phyloP scores from a whole-genome alignment of 2,113 vertebrate species.

The Parus major region DNA sequence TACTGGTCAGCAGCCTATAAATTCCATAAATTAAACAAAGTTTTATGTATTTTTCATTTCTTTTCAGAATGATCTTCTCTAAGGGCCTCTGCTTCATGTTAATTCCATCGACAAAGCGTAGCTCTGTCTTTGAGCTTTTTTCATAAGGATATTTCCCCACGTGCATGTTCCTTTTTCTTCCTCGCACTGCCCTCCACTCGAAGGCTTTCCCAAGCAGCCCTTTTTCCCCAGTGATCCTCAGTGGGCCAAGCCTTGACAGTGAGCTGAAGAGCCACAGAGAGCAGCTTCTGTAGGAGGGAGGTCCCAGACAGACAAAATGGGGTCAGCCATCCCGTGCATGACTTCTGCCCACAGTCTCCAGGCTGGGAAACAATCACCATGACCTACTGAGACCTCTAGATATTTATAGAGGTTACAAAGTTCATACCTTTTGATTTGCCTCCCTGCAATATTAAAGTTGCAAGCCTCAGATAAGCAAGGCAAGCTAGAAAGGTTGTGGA shows the following conservation, averaged over 20 bases:
- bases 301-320: neutral
- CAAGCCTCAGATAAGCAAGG: neutral
- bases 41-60: slow-evolving; percentile 82
- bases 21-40: slow-evolving; percentile 83
- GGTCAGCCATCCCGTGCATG: neutral
- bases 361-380: neutral
- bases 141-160: neutral
- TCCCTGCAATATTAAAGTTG: neutral
- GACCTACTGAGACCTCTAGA: neutral
- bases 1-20: slow-evolving; percentile 85
- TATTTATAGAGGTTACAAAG: neutral
- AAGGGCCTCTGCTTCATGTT: slow-evolving; percentile 65
- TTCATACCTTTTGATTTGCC: neutral
- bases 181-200: neutral
- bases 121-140: slow-evolving; percentile 39
- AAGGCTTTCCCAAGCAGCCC: neutral
- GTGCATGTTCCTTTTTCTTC: neutral
- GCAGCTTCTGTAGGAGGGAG: neutral
- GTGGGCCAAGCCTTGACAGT: neutral
- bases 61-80: slow-evolving; percentile 70
- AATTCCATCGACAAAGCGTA: slow-evolving; percentile 50
- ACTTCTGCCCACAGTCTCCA: neutral
- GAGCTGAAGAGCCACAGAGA: neutral
- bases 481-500: neutral
- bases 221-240: neutral